Base-by-base conservation (phyloP, 2,113 vertebrate species). In the Ariopsis seemanni region DNA sequence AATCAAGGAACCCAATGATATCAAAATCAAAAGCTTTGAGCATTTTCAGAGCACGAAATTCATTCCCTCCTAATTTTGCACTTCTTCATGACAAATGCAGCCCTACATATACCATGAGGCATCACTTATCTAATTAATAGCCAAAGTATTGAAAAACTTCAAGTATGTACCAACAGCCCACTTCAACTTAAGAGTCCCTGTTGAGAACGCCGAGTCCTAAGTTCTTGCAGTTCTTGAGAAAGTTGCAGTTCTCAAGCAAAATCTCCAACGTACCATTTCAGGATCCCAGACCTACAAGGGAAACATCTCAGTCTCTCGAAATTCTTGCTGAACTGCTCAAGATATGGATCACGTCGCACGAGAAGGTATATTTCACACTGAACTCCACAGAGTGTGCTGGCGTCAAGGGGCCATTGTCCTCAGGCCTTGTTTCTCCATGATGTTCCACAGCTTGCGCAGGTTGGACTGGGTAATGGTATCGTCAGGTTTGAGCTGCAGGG, bases 341-440 rank as follows among this genome's bases (percentile, higher is more conserved):
- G 57, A 71, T 78, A 34, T 27, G 25, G 58, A 82, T 60, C 27
- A 58, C 72, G 69, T 88, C 67, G 48, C 18, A n/a, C 9, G 71
- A 50, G 80, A 90, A 50, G 77, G 79, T 60, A 87, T 27, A 18
- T 25, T 67, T 67, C 48, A 62, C n/a, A 30, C 25, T 34, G 85
- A 52, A 12, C 48, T 30, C 8, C 75, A 86, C 77, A 25, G 48
- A 42, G 50, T 72, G 7, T 48, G 69, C 89, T 69, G 60, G 42
- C 85, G 88, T 98, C 96, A 98, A 87, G 96, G 96, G 93, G 96
- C 96, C 7, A 91, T 95, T 85, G 97, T 99, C 95, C 95, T 97
- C 93, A 99, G 93, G 92, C 98, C 98, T 95, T 99, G 98, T 88
- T 99, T 99, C 93, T 99, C 98, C 98, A 99, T 99, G 94, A 99